Conservation (phyloP, 2,797 vertebrate genomes). For the Sorex maritimensis region DNA sequence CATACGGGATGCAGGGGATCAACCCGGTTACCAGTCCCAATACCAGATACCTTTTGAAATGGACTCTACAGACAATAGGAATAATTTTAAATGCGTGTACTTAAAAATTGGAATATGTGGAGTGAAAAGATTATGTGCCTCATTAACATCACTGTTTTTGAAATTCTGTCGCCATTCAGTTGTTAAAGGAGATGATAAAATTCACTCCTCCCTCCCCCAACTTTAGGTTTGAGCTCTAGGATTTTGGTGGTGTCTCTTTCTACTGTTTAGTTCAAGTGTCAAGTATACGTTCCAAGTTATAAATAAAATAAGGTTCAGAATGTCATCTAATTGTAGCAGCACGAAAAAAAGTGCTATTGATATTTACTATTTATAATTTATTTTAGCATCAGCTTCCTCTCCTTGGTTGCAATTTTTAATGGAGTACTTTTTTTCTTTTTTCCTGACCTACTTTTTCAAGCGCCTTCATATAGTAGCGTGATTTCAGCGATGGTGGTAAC, state of each 20-base stretch:
- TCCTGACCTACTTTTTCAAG: constrained; percentile 74
- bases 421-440: constrained; percentile 6
- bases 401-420: constrained; percentile 56
- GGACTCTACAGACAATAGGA: not conserved
- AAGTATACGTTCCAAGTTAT: constrained; percentile 39
- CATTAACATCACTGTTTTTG: constrained; percentile 27
- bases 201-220: constrained; percentile 27
- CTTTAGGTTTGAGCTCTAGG: constrained; percentile 18
- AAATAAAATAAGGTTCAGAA: constrained; percentile 65
- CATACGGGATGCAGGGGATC: no score
- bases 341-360: not conserved
- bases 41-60: constrained; percentile 35
- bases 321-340: constrained; percentile 26
- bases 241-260: constrained; percentile 43
- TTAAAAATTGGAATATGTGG: constrained; percentile 45
- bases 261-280: constrained; percentile 43
- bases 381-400: constrained; percentile 60
- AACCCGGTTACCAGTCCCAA: no score
- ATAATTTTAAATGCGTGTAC: constrained; percentile 44
- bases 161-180: constrained; percentile 33
- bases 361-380: constrained; percentile 57
- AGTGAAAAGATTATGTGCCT: constrained; percentile 47
- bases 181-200: constrained; percentile 56
- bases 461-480: constrained; percentile 45
- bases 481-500: constrained; percentile 35